A percentile compares a stretch with the other conserved stretches of the same genome.
Conservation (phyloP, 2,888 invertebrate genomes). For the Anthophora plumipes region DNA sequence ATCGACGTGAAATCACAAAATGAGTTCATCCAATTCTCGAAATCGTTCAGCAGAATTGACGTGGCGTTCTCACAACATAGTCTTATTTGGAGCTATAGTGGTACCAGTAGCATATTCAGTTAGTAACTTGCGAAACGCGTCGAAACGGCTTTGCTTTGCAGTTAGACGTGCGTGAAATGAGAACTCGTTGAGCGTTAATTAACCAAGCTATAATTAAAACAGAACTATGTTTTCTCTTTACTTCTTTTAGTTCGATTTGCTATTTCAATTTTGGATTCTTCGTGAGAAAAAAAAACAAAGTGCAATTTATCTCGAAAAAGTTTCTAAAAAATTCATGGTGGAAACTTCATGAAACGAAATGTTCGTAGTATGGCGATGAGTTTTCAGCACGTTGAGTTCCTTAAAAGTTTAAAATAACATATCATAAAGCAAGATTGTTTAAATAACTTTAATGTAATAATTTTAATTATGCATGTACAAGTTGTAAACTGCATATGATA, state of each 20-base stretch:
- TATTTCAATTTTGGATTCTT: neutral
- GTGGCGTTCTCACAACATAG: slow-evolving; percentile 29
- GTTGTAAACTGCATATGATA: too few relatives aligned
- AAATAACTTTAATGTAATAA: too few relatives aligned
- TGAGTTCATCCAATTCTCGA: slow-evolving; percentile 14
- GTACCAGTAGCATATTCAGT: slow-evolving; percentile 50
- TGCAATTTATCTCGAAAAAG: neutral
- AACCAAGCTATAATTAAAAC: slow-evolving; percentile 35
- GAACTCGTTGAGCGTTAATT: slow-evolving; percentile 47
- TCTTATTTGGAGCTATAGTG: slow-evolving; percentile 61
- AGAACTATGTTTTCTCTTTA: neutral
- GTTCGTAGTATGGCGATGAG: neutral
- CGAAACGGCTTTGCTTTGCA: slow-evolving; percentile 47
- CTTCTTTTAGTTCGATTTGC: neutral
- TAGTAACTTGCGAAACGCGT: slow-evolving; percentile 58
- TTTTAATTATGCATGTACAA: too few relatives aligned
- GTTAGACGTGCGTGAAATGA: slow-evolving; percentile 50
- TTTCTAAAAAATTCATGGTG: neutral
- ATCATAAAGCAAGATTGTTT: too few relatives aligned
- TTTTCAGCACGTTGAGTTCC: neutral
- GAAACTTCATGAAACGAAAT: neutral
- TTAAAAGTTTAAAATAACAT: too few relatives aligned
- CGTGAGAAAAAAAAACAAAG: neutral
- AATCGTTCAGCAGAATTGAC: slow-evolving; percentile 26
- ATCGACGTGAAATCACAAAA: neutral